Evolutionary conservation across 2,113 vertebrate genomes (phyloP).

Genomic region (Oriolus oriolus): DNA sequence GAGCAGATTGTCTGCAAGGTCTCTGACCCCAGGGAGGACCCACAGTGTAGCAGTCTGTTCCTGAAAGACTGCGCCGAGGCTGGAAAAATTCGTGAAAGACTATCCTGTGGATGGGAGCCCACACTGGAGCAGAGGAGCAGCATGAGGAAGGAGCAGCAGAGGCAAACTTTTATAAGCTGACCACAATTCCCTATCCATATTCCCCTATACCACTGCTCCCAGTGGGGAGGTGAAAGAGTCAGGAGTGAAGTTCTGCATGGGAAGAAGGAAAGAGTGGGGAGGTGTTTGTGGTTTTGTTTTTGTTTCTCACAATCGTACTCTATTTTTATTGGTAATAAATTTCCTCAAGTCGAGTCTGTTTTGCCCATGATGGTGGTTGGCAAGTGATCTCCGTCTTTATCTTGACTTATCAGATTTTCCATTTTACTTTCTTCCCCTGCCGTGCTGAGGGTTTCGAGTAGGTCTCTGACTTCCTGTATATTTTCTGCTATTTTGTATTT

Average conservation of each 20-base stretch:
- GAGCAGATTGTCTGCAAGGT: not conserved
- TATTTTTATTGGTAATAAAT: not conserved
- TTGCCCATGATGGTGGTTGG: not conserved
- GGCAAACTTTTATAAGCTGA: not conserved
- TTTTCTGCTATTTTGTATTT: not conserved
- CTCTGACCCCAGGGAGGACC: not conserved
- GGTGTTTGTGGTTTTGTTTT: not conserved
- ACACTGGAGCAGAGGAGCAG: not conserved
- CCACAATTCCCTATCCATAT: not conserved
- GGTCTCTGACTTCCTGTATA: not conserved
- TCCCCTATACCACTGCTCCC: fast-evolving
- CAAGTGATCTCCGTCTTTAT: fast-evolving
- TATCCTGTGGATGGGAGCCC: not conserved
- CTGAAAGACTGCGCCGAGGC: not conserved
- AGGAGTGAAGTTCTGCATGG: not conserved
- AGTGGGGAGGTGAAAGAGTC: not conserved
- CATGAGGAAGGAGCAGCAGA: fast-evolving
- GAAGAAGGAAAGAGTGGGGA: not conserved
- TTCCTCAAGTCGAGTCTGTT: not conserved
- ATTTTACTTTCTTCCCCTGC: not conserved
- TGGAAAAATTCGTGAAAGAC: not conserved
- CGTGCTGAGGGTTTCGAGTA: not conserved
- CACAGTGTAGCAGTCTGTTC: not conserved
- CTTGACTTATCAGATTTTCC: not conserved
- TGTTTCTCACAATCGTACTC: not conserved